phyloP scores from a whole-genome alignment of 2,113 vertebrate species.

The Sminthopsis crassicaudata region DNA sequence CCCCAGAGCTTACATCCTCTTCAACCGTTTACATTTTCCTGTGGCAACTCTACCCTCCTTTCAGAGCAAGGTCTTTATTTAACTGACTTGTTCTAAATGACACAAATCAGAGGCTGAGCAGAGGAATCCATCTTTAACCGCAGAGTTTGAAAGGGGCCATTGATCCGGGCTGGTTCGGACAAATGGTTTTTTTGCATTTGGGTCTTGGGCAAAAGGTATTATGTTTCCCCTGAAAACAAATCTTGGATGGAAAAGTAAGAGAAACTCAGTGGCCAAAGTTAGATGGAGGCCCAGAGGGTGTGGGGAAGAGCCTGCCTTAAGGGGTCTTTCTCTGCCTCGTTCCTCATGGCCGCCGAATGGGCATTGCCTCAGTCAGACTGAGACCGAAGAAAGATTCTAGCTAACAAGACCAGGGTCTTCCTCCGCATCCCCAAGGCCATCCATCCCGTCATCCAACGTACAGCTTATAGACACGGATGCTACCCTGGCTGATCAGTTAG shows the following conservation, averaged over 20 bases:
- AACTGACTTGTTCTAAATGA: constrained; percentile 73
- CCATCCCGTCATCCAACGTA: not conserved
- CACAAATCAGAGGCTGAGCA: constrained; percentile 77
- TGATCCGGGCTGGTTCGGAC: constrained; percentile 5
- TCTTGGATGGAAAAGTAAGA: not conserved
- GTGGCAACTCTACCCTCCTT: constrained; percentile 58
- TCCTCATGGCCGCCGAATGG: no score
- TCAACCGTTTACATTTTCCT: constrained; percentile 23
- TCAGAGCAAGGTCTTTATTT: constrained; percentile 67
- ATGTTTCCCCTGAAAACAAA: not conserved
- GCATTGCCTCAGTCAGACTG: no score
- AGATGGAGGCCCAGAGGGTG: not conserved
- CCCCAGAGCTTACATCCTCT: not conserved
- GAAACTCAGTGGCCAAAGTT: not conserved
- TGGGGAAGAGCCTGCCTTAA: not conserved
- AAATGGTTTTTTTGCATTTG: not conserved
- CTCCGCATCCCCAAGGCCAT: no score
- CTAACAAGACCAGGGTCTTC: no score
- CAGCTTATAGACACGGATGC: not conserved
- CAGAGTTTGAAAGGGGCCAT: not conserved
- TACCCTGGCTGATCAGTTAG: not conserved
- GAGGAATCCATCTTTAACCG: constrained; percentile 70
- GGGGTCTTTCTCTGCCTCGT: no score
- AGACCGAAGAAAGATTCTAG: no score
- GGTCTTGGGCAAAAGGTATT: not conserved